These are phyloP conservation scores for Itoplectis maculator DNA, from an alignment of 2,888 invertebrate genomes.

Conservation along the genomic window DNA sequence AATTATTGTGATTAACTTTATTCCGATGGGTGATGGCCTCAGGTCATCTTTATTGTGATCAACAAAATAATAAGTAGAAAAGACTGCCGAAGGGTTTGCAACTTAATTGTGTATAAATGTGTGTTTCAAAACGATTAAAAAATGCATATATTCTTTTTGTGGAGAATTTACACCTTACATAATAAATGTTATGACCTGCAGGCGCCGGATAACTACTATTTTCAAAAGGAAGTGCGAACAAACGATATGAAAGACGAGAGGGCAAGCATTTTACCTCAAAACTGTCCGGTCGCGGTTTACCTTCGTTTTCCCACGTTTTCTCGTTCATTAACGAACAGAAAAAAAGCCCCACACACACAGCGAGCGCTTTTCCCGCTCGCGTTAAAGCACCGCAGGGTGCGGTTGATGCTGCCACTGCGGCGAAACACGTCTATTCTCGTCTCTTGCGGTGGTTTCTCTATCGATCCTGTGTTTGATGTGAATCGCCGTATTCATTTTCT, in stretches of 20 bases:
- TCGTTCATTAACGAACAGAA: slow-evolving; percentile 14
- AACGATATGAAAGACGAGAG: slow-evolving; percentile 12
- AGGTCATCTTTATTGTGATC: background rate
- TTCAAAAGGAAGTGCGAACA: background rate
- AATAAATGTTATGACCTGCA: background rate
- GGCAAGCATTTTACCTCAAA: slow-evolving; percentile 6
- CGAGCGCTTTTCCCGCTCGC: background rate
- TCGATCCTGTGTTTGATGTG: slow-evolving; percentile 38
- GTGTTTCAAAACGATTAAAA: background rate
- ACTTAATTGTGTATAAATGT: background rate
- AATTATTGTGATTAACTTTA: background rate
- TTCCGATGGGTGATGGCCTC: background rate
- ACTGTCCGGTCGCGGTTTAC: background rate
- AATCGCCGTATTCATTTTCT: slow-evolving; percentile 35
- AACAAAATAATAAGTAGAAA: background rate
- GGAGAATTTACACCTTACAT: background rate
- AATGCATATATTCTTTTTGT: background rate
- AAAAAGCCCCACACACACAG: background rate
- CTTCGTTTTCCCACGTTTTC: background rate
- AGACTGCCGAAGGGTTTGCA: background rate
- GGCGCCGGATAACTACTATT: background rate
- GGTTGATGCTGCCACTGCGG: slow-evolving; percentile 18
- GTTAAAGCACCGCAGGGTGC: slow-evolving; percentile 27
- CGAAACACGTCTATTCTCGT: slow-evolving; percentile 20
- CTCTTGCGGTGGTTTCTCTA: slow-evolving; percentile 26